Evolutionary conservation across 2,888 invertebrate genomes (phyloP), one percentile per base, ranked within the genome.

Genomic region (Eustalomyia histrio): DNA sequence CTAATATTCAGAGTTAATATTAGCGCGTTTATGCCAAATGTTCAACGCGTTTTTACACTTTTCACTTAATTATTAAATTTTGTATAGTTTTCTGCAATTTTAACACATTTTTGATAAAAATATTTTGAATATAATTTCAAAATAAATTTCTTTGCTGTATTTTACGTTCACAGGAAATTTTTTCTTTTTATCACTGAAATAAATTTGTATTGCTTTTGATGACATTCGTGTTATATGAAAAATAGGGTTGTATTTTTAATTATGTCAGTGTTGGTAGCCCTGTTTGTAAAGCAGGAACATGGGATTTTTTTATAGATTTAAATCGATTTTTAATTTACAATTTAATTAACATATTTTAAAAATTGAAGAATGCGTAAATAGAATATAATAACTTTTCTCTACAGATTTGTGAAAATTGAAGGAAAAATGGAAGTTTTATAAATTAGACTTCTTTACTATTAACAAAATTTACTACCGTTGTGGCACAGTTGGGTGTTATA

Each of bases 71-170:
- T 47, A 61, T 69, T 75, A 71, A 69, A 55, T 21, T 8, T 61
- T 43, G 17, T 16, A 10, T 29, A 24, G 10, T 43, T 75, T 71
- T 16, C 1, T 52, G 63, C 55, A 53, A 35, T 64, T 78, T 76
- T 64, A 69, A 73, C 55, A 74, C 79, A 75, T 79, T 82, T 73
- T 65, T 65, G 35, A 50, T 76, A 67, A 68, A 72, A 60, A 61
- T 74, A 74, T 76, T 84, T 84, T 84, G 76, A 84, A 84, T 63
- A 78, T 76, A 81, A 65, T 83, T 84, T 84, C 83, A 83, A 84
- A 84, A 80, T 68, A 79, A 29, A 29, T 29, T 55, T 57, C 39
- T 76, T 83, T 83, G 74, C 83, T 75, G 67, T 80, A 80, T 65
- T 79, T 64, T 78, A 65, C 76, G 67, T 74, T 80, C 55, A 75